These are phyloP conservation scores for Hartigia nigra DNA, from an alignment of 2,888 invertebrate species.

Conservation along the genomic window DNA sequence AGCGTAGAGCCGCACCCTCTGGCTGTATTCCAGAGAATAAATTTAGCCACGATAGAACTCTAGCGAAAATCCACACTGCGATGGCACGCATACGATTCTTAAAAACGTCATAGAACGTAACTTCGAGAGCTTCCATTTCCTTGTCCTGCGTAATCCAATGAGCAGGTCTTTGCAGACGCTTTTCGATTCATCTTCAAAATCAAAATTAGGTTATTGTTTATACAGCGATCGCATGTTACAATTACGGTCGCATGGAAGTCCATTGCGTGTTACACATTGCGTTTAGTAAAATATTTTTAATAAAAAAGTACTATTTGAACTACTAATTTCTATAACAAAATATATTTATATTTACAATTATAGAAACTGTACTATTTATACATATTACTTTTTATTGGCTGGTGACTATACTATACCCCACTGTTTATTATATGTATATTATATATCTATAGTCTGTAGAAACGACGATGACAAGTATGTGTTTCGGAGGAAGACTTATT, in stretches of 20 bases:
- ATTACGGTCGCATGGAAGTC: not conserved
- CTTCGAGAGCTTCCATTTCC: not conserved
- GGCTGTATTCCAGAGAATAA: constrained; percentile 5
- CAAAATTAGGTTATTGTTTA: not conserved
- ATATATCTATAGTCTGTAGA: not conserved
- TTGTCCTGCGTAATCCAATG: not conserved
- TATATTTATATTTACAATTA: not conserved
- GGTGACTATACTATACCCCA: not conserved
- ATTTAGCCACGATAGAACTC: not conserved
- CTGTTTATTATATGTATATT: not conserved
- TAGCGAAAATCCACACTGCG: not conserved
- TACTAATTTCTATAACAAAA: not conserved
- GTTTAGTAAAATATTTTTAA: not conserved
- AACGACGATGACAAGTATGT: not conserved
- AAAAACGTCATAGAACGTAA: not conserved
- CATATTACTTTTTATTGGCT: not conserved
- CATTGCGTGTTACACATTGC: not conserved
- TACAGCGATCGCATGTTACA: not conserved
- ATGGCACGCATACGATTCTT: not conserved
- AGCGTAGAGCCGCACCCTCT: not conserved
- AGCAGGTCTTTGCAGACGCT: not conserved
- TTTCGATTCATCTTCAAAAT: not conserved
- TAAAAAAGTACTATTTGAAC: not conserved
- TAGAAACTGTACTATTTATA: not conserved
- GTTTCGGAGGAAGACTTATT: not conserved